A percentile compares a stretch with the other conserved stretches of the same genome.
Evolutionary conservation across 1,140 invertebrate genomes (phyloP).

Genomic region (Neuroterus valhalla): DNA sequence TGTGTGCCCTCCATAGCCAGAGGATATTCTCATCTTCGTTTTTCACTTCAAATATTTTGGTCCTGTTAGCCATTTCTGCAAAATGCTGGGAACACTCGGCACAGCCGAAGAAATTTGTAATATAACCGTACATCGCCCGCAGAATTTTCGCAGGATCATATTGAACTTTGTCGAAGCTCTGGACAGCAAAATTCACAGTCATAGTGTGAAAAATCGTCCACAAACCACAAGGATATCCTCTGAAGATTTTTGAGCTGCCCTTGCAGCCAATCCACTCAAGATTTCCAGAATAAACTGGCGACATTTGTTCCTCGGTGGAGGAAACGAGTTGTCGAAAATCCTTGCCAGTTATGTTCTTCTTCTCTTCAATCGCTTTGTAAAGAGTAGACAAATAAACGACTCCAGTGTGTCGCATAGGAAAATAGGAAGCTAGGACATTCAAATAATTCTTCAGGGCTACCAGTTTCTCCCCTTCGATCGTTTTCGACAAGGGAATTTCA

Average conservation of each 20-base stretch:
- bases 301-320: constrained; percentile 73
- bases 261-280: constrained; percentile 88
- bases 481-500: constrained; percentile 84
- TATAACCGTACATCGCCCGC: constrained; percentile 89
- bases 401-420: constrained; percentile 82
- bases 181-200: constrained; percentile 85
- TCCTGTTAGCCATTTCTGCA: constrained; percentile 82
- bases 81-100: constrained; percentile 93
- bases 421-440: constrained; percentile 81
- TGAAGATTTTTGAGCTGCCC: constrained; percentile 82
- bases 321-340: constrained; percentile 77
- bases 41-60: constrained; percentile 81
- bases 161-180: constrained; percentile 64
- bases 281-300: constrained; percentile 77
- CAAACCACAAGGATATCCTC: constrained; percentile 96
- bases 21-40: constrained; percentile 85
- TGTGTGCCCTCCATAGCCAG: constrained; percentile 97
- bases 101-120: constrained; percentile 96
- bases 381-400: constrained; percentile 80
- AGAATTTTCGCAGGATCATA: constrained; percentile 82
- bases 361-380: constrained; percentile 67
- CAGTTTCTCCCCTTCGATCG: constrained; percentile 82
- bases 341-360: constrained; percentile 75
- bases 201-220: constrained; percentile 97
- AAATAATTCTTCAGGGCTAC: constrained; percentile 85